phyloP scores from a whole-genome alignment of 2,113 vertebrate genomes.

The Numenius arquata region DNA sequence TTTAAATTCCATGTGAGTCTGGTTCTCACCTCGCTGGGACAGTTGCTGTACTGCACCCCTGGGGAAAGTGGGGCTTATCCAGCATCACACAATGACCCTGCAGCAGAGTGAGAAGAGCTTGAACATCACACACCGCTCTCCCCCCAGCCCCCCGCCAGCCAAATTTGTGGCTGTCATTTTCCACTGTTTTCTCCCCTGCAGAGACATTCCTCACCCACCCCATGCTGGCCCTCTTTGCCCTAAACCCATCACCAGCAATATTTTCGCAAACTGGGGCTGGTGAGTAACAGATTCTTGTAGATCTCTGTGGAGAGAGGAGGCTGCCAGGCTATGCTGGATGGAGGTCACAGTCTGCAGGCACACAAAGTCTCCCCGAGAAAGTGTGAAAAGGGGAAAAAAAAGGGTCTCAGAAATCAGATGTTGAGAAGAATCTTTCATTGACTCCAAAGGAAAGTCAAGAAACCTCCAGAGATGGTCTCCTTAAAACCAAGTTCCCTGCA shows the following conservation, averaged over 20 bases:
- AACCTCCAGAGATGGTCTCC: not conserved
- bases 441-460: not conserved
- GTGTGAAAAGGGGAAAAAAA: not conserved
- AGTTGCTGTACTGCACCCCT: not conserved
- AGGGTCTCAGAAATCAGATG: not conserved
- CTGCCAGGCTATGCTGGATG: not conserved
- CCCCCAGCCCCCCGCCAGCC: no score
- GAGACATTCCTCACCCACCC: not conserved
- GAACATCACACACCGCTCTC: not conserved
- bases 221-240: not conserved
- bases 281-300: not conserved
- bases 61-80: not conserved
- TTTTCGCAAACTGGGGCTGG: not conserved
- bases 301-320: not conserved
- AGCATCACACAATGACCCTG: not conserved
- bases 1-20: not conserved
- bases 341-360: not conserved
- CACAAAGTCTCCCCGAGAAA: fast-evolving
- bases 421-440: not conserved
- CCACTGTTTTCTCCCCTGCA: not conserved
- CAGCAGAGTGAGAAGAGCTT: fast-evolving
- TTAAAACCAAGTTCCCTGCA: not conserved
- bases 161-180: not conserved
- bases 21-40: not conserved
- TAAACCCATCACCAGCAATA: not conserved